These are phyloP conservation scores for Eolophus roseicapilla DNA, from an alignment of 2,113 vertebrate species.

Conservation along the genomic window DNA sequence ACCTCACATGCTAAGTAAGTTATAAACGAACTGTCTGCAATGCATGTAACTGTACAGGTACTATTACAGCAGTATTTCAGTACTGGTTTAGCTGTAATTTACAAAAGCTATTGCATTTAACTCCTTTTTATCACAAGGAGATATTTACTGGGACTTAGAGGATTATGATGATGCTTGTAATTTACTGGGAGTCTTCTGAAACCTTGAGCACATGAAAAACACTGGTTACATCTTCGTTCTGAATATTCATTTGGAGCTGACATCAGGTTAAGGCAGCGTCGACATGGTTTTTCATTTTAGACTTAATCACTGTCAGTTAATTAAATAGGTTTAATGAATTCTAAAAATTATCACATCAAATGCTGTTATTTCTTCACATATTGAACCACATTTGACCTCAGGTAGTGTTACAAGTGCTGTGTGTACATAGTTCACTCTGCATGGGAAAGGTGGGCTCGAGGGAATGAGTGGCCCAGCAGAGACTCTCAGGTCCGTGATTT, in stretches of 20 bases:
- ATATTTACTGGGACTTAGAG: background rate
- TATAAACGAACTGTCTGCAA: background rate
- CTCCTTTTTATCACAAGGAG: background rate
- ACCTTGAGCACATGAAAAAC: background rate
- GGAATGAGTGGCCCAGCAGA: no score
- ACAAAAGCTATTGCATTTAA: background rate
- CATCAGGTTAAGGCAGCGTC: background rate
- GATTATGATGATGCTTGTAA: background rate
- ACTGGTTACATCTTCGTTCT: background rate
- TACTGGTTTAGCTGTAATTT: background rate
- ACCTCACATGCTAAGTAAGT: background rate
- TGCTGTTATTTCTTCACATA: background rate
- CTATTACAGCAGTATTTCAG: background rate
- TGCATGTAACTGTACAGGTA: background rate
- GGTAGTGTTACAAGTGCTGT: rapidly evolving
- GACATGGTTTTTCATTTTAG: background rate
- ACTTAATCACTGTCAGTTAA: background rate
- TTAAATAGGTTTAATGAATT: background rate
- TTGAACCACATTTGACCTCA: background rate
- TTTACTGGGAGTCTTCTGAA: background rate
- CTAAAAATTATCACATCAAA: background rate
- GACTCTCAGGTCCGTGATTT: background rate
- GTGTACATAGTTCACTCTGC: background rate
- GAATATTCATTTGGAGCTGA: background rate
- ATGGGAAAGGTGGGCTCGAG: no score